Evolutionary conservation across 2,888 invertebrate genomes (phyloP).

Genomic region (Heliconius ismenius): DNA sequence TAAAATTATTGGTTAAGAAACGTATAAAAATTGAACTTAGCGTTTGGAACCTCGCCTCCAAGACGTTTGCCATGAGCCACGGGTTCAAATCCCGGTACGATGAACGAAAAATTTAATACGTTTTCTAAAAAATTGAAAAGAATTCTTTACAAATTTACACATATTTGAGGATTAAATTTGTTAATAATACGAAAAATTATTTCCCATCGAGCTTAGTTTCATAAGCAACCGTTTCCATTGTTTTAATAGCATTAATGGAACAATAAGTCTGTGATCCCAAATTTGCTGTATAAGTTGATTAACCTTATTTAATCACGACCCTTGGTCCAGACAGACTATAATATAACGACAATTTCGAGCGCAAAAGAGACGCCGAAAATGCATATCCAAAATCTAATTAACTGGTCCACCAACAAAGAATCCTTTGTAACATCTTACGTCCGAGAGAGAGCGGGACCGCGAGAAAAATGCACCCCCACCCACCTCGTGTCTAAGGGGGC

Average conservation of each 20-base stretch:
- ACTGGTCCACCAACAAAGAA: slow-evolving; percentile 68
- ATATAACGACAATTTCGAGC: slow-evolving; percentile 26
- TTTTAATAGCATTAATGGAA: not conserved
- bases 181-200: not conserved
- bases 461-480: slow-evolving; percentile 73
- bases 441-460: slow-evolving; percentile 65
- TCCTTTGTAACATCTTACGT: slow-evolving; percentile 79
- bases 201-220: too few species aligned
- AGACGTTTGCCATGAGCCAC: too few species aligned
- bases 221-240: not conserved
- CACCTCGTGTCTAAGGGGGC: slow-evolving; percentile 46
- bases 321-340: slow-evolving; percentile 26
- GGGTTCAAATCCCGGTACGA: too few species aligned
- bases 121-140: too few species aligned
- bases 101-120: too few species aligned
- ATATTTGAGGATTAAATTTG: not conserved
- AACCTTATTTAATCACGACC: slow-evolving; percentile 11
- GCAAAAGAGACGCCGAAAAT: slow-evolving; percentile 46
- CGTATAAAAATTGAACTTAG: too few species aligned
- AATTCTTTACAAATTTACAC: too few species aligned
- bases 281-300: not conserved
- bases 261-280: not conserved
- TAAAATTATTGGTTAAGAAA: too few species aligned
- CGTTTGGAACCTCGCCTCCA: too few species aligned
- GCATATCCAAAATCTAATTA: slow-evolving; percentile 57